A percentile compares a stretch with the other conserved stretches of the same genome.
These are phyloP conservation scores for Monoplex corrugatus DNA, from an alignment of 2,888 invertebrate species.

Conservation along the genomic window DNA sequence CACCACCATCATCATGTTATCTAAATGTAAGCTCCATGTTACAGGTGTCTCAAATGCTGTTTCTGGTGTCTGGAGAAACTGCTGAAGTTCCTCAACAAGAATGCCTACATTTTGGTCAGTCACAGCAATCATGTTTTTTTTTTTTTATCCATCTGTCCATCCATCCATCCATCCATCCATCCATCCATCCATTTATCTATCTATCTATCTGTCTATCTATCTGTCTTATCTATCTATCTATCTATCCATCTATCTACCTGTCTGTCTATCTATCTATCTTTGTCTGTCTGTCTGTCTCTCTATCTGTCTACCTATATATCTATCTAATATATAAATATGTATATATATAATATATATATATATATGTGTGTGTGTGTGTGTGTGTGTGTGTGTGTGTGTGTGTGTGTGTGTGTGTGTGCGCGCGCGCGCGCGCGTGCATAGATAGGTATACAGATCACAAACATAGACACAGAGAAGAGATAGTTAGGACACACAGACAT, in stretches of 20 bases:
- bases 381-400: slow-evolving; percentile 22
- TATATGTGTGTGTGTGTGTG: slow-evolving; percentile 2
- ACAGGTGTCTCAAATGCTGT: slow-evolving; percentile 81
- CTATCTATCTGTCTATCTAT: not conserved
- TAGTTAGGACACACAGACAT: not conserved
- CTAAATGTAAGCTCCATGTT: too few species aligned
- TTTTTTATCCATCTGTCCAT: slow-evolving; percentile 39
- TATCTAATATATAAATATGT: too few species aligned
- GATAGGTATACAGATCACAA: too few species aligned
- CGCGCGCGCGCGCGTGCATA: too few species aligned
- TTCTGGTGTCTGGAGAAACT: slow-evolving; percentile 82
- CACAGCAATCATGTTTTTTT: slow-evolving; percentile 74
- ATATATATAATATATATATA: too few species aligned
- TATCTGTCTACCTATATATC: not conserved
- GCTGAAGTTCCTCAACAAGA: slow-evolving; percentile 81
- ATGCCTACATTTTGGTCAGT: slow-evolving; percentile 82
- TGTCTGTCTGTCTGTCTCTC: not conserved
- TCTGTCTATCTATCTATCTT: not conserved
- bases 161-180: not conserved
- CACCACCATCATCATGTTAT: too few species aligned
- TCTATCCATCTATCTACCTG: not conserved
- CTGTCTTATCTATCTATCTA: too few species aligned
- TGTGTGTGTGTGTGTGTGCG: slow-evolving; percentile 18
- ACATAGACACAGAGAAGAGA: not conserved
- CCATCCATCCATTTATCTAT: not conserved